Evolutionary conservation across 1,140 invertebrate species (phyloP).

Genomic region (Contarinia nasturtii): DNA sequence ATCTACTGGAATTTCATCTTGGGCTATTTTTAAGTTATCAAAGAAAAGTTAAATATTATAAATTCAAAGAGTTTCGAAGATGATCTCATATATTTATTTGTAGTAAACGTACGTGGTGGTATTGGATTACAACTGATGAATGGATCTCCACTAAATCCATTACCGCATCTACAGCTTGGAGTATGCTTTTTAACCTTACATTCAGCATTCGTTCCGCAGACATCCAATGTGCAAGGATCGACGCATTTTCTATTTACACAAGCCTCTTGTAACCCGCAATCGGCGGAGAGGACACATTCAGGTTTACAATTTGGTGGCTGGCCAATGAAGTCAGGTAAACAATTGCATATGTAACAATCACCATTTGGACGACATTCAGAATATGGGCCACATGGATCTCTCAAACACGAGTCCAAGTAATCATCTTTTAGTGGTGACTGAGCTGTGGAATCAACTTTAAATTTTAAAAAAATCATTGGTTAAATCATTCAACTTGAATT

Average conservation of each 20-base stretch:
- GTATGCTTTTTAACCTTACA: conserved; percentile 75
- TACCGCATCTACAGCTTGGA: conserved; percentile 52
- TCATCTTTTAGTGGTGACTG: no score
- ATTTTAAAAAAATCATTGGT: no score
- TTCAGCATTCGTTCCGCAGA: conserved; percentile 60
- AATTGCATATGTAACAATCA: conserved; percentile 59
- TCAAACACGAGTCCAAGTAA: conserved; percentile 11
- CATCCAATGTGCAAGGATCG: conserved; percentile 52
- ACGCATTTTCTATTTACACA: conserved; percentile 70
- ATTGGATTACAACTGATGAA: conserved; percentile 36
- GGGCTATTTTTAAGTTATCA: no score
- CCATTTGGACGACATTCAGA: conserved; percentile 49
- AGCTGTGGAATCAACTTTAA: no score
- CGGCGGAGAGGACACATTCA: conserved; percentile 64
- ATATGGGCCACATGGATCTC: conserved; percentile 53
- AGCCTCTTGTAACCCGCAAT: conserved; percentile 57
- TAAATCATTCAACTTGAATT: no score
- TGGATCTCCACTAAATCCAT: conserved; percentile 55
- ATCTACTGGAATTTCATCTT: conserved; percentile 24
- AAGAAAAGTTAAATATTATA: no score
- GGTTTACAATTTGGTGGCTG: conserved; percentile 57
- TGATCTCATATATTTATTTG: no score
- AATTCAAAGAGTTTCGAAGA: no score
- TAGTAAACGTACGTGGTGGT: conserved; percentile 31
- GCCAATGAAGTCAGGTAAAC: conserved; percentile 53